Conservation (phyloP, 2,113 vertebrate genomes). For the Serinus canaria region DNA sequence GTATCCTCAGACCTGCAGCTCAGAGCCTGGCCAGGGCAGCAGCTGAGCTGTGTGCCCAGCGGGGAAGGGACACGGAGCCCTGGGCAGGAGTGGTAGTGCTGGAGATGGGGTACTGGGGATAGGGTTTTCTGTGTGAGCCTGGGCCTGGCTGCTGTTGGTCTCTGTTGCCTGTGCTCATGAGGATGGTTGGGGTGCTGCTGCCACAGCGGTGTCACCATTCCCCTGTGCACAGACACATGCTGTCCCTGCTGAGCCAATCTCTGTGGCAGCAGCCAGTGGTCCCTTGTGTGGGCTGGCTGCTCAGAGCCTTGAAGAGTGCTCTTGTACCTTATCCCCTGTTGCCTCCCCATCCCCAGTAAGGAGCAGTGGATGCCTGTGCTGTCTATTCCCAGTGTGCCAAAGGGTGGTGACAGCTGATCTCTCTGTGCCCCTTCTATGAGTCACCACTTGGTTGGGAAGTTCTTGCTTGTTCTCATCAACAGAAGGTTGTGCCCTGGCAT, state of each 20-base stretch:
- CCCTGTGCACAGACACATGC: accelerated
- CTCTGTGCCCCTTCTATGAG: neutral
- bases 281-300: accelerated
- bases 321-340: neutral
- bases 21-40: neutral
- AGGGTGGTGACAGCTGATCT: neutral
- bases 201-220: accelerated
- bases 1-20: neutral
- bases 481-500: neutral
- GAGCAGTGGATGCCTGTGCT: neutral
- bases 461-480: neutral
- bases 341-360: neutral
- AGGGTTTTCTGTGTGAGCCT: neutral
- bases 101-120: accelerated
- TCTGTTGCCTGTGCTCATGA: accelerated
- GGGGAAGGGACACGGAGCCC: accelerated
- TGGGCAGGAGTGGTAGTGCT: accelerated
- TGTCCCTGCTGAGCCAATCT: neutral
- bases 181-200: neutral
- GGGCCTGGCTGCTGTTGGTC: neutral
- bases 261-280: accelerated
- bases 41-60: accelerated
- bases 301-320: accelerated
- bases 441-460: neutral
- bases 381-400: accelerated